Evolutionary conservation across 1,140 invertebrate genomes (phyloP).

Genomic region (Drosophila sproati): DNA sequence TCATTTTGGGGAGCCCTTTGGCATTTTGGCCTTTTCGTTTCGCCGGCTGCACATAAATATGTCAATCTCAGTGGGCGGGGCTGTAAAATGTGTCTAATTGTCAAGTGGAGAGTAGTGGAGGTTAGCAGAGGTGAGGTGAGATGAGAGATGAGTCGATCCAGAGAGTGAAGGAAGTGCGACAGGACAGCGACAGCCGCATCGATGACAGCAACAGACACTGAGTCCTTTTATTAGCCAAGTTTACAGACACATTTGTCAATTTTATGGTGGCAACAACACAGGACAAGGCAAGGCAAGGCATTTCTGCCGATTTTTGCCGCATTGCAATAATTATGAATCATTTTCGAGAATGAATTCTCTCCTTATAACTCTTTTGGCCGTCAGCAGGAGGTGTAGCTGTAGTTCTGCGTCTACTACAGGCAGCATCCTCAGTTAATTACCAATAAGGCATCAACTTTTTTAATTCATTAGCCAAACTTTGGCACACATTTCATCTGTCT

Average conservation of each 20-base stretch:
- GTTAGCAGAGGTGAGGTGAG: constrained; percentile 2
- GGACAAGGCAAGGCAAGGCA: constrained; percentile 48
- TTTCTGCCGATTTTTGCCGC: constrained; percentile 63
- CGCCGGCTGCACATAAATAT: constrained; percentile 8
- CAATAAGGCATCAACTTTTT: constrained; percentile 67
- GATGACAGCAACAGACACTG: constrained; percentile 18
- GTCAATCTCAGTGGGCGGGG: background rate
- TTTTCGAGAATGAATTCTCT: constrained; percentile 40
- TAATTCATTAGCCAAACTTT: constrained; percentile 72
- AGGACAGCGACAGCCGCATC: constrained; percentile 12
- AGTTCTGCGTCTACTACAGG: background rate
- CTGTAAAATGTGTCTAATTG: constrained; percentile 41
- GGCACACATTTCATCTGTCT: constrained; percentile 41
- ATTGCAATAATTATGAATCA: constrained; percentile 84
- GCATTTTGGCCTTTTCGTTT: constrained; percentile 7
- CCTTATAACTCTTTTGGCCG: background rate
- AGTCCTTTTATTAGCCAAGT: constrained; percentile 78
- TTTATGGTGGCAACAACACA: constrained; percentile 78
- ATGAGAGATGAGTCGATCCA: background rate
- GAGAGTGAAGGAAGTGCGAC: background rate
- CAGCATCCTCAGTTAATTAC: constrained; percentile 63
- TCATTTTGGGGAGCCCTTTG: background rate
- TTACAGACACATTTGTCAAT: constrained; percentile 84
- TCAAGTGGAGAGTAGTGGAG: background rate
- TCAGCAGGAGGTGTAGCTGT: background rate